Conservation (phyloP, 1,140 invertebrate species). For the Brachionus plicatilis region DNA sequence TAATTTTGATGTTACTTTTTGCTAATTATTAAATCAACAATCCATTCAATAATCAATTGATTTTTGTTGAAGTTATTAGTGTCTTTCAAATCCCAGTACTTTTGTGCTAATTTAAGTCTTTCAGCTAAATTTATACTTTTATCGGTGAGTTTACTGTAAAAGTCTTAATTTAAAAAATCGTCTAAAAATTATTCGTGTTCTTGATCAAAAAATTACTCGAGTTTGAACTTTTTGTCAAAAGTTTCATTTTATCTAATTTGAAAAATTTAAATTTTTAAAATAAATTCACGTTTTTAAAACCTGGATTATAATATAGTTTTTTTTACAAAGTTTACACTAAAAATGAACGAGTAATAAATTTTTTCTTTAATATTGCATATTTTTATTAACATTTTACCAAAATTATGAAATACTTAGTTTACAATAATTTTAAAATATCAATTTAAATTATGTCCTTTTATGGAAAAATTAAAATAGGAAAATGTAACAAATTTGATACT, state of each 20-base stretch:
- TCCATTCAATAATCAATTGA: conserved; percentile 15
- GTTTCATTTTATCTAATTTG: conserved; percentile 15
- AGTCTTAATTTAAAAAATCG: background rate
- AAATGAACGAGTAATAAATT: background rate
- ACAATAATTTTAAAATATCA: too few species aligned
- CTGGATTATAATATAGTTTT: background rate
- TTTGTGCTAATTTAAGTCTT: conserved; percentile 27
- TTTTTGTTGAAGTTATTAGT: background rate
- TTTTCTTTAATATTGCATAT: background rate
- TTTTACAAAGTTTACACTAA: background rate
- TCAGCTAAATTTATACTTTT: background rate
- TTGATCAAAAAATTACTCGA: background rate
- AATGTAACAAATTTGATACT: too few species aligned
- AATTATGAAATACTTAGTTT: background rate
- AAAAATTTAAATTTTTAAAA: background rate
- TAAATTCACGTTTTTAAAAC: conserved; percentile 18
- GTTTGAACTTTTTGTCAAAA: background rate
- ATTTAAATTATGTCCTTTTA: too few species aligned
- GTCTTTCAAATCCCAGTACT: background rate
- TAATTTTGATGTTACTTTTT: background rate
- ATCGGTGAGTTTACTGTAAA: conserved; percentile 13
- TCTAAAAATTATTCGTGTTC: background rate
- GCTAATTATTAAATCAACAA: background rate
- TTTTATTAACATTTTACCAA: background rate
- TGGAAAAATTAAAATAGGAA: too few species aligned